Evolutionary conservation across 2,113 vertebrate genomes (phyloP).

Genomic region (Oreochromis niloticus): DNA sequence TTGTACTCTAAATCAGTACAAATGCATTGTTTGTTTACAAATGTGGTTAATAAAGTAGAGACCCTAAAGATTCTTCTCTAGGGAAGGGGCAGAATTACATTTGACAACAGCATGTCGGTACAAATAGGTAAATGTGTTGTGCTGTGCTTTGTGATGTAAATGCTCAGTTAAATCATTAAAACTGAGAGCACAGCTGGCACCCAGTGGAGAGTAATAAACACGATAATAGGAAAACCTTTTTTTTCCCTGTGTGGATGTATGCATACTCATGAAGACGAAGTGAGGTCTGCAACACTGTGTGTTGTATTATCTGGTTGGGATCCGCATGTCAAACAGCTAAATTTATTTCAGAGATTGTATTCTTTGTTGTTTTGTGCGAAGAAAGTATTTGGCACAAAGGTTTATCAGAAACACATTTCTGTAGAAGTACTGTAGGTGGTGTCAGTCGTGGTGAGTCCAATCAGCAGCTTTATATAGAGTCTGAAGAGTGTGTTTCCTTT

Average conservation of each 20-base stretch:
- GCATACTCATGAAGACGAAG: neutral
- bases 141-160: neutral
- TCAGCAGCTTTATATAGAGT: neutral
- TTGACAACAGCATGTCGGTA: neutral
- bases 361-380: neutral
- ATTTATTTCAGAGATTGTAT: neutral
- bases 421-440: neutral
- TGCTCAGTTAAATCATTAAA: neutral
- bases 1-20: neutral
- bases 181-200: neutral
- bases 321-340: neutral
- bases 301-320: neutral
- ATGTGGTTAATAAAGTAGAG: neutral
- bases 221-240: neutral
- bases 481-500: neutral
- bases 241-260: neutral
- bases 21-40: neutral
- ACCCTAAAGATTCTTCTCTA: neutral
- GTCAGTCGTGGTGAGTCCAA: neutral
- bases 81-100: neutral
- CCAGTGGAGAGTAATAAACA: neutral
- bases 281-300: neutral
- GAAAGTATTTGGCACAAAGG: neutral
- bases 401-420: neutral
- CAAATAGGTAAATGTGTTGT: neutral